These are phyloP conservation scores for Hipposideros larvatus DNA, from an alignment of 2,797 vertebrate species.

Conservation along the genomic window DNA sequence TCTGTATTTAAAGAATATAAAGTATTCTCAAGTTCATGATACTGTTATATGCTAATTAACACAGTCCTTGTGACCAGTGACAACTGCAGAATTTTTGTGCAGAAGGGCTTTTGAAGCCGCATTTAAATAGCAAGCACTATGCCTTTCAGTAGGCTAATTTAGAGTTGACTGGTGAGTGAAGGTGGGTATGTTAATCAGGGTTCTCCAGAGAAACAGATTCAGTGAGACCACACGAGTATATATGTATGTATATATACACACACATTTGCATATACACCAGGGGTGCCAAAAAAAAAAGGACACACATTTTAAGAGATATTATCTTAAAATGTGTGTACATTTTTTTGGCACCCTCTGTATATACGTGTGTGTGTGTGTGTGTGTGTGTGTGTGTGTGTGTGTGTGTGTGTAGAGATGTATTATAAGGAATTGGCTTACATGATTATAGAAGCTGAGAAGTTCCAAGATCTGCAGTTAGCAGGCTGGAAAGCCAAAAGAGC, in stretches of 20 bases:
- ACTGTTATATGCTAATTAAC: slow-evolving; percentile 70
- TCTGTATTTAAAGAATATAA: slow-evolving; percentile 68
- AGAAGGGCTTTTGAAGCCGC: slow-evolving; percentile 45
- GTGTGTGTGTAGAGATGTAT: not conserved
- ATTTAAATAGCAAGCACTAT: slow-evolving; percentile 43
- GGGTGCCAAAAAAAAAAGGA: too few relatives aligned
- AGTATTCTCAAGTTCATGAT: slow-evolving; percentile 65
- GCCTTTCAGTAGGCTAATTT: slow-evolving; percentile 42
- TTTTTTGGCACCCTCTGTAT: too few relatives aligned
- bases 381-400: not conserved
- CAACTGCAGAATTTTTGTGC: slow-evolving; percentile 48
- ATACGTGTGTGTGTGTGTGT: too few relatives aligned
- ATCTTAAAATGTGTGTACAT: too few relatives aligned
- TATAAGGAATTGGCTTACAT: not conserved
- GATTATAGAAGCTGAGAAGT: not conserved
- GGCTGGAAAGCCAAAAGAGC: not conserved
- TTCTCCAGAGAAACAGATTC: slow-evolving; percentile 27
- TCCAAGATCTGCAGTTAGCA: not conserved
- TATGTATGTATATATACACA: not conserved
- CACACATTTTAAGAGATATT: too few relatives aligned
- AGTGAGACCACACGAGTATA: not conserved
- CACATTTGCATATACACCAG: too few relatives aligned
- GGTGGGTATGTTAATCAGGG: not conserved
- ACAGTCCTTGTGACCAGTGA: slow-evolving; percentile 56
- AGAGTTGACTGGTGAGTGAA: slow-evolving; percentile 1